A percentile compares a stretch with the other conserved stretches of the same genome.
Conservation (phyloP, 1,140 invertebrate genomes). For the Globodera rostochiensis region DNA sequence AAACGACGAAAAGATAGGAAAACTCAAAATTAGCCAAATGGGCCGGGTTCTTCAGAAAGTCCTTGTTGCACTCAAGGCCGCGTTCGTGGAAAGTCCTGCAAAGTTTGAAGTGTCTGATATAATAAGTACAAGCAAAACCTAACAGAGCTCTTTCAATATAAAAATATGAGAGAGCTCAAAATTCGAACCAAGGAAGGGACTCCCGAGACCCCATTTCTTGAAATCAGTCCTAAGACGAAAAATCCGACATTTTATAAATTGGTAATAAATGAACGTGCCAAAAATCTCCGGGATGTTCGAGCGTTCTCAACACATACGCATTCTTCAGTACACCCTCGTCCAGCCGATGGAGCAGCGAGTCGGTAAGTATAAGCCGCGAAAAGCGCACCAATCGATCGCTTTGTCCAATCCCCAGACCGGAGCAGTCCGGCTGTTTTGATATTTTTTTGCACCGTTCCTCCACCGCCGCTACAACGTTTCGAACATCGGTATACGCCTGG, state of each 20-base stretch:
- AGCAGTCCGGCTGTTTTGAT: not conserved
- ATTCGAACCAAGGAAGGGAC: not conserved
- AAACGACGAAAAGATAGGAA: constrained; percentile 16
- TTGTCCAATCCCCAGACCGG: not conserved
- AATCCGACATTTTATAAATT: no score
- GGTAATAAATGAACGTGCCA: not conserved
- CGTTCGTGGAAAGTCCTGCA: not conserved
- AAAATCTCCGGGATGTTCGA: not conserved
- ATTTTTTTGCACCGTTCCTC: not conserved
- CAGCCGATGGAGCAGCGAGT: constrained; percentile 10
- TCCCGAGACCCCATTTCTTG: not conserved
- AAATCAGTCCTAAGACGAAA: not conserved
- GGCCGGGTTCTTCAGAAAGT: not conserved
- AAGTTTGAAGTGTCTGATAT: not conserved
- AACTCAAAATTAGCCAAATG: constrained; percentile 10
- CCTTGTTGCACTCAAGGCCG: not conserved
- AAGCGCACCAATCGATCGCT: constrained; percentile 1
- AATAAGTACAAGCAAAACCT: not conserved
- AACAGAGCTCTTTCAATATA: no score
- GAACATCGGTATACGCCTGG: not conserved
- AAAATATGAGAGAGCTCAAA: not conserved
- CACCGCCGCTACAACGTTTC: not conserved
- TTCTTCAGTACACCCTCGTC: constrained; percentile 9
- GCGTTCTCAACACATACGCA: constrained; percentile 1
- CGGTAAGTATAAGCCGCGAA: constrained; percentile 18